Evolutionary conservation across 2,113 vertebrate species (phyloP), one percentile per base, ranked within the genome.

Genomic region (Pituophis catenifer): DNA sequence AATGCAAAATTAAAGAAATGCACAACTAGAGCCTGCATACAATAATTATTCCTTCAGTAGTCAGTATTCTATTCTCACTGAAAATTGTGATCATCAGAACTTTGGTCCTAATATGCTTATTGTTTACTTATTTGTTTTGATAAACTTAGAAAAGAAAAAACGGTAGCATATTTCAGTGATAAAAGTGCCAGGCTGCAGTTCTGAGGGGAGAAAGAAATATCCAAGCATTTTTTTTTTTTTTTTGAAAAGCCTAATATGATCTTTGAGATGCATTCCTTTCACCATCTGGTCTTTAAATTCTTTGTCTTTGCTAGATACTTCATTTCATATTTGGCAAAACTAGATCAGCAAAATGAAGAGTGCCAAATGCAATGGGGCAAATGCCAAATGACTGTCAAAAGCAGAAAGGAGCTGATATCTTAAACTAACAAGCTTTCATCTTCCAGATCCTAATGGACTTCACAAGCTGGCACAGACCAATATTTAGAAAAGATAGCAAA

Each of bases 301-400:
- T 48, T 19, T 59, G 15, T 24, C 8, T 44, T 57, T 58, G 38
- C 24, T 48, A 58, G 33, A 91, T 12, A 91, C 15, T 58, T 91
- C 54, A 86, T 91, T 86, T 55, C 24, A 91, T 55, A 50, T 86
- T 58, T 91, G 33, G 90, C 90, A 86, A 44, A 86, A 91, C 13
- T 29, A 17, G 75, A 38, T 91, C 33, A 86, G 90, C 53, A 91
- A 91, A 91, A 86, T 29, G 53, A 55, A 48, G 17, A 91, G 21
- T 24, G 54, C 11, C 33, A 9, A 8, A 44, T 57, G n/a, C 70
- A 91, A 4, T 26, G 53, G 55, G n/a, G 12, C 26, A 52, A 57
- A 85, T 44, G 65, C 65, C 90, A 90, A 90, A 90, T 52, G 48
- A 13, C 44, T 90, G 59, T 11, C 89, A 90, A 19, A 44, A 52